These are phyloP conservation scores for Caenorhabditis sp. DNA, from an alignment of 2,888 invertebrate genomes.

Conservation along the genomic window DNA sequence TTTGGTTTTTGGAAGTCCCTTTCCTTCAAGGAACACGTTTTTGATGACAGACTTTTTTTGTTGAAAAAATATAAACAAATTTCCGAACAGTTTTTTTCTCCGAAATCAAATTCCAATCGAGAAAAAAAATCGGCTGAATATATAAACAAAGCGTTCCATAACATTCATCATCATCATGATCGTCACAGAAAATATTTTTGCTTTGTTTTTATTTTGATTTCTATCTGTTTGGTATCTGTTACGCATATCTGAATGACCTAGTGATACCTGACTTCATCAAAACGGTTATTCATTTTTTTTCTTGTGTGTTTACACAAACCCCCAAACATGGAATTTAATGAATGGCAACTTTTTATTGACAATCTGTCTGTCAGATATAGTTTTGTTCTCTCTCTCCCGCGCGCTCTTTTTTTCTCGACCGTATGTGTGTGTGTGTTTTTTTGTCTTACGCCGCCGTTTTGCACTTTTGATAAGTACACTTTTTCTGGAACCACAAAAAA, in stretches of 20 bases:
- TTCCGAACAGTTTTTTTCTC: background rate
- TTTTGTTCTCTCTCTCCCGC: background rate
- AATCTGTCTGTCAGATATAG: constrained; percentile 1
- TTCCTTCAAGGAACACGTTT: too few relatives aligned
- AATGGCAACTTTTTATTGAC: constrained; percentile 1
- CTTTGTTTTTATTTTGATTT: background rate
- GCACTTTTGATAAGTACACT: background rate
- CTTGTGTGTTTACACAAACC: background rate
- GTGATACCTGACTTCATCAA: constrained; percentile 4
- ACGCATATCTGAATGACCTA: background rate
- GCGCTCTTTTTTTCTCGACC: background rate
- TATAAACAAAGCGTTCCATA: background rate
- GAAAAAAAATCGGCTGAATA: background rate
- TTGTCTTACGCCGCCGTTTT: background rate
- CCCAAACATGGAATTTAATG: background rate
- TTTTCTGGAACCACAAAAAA: background rate
- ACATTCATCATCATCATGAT: background rate
- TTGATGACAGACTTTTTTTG: background rate
- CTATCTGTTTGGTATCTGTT: constrained; percentile 2
- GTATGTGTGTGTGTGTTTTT: background rate
- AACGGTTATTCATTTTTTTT: background rate
- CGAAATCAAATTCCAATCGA: background rate
- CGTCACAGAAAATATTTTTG: too few relatives aligned
- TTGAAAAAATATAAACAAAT: background rate
- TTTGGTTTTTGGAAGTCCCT: too few relatives aligned